These are phyloP conservation scores for Corella eumyota DNA, from an alignment of 23 tunicate species.

Conservation along the genomic window DNA sequence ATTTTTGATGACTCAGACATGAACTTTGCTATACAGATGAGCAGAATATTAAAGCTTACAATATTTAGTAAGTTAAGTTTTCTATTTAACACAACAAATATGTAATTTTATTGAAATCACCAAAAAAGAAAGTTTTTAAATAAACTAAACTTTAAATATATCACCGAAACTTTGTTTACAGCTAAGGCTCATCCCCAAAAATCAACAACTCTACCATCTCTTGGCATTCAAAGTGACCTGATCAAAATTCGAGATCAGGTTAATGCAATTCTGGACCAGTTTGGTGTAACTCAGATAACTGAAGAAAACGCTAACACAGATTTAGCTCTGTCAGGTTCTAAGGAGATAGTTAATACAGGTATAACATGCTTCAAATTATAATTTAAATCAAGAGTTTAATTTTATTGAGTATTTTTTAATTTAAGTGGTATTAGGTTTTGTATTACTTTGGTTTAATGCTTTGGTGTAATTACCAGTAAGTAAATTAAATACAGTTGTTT, in stretches of 20 bases:
- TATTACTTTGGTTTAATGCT: too few species aligned
- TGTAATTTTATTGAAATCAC: neutral
- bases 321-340: neutral
- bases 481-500: too few species aligned
- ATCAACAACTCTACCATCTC: neutral
- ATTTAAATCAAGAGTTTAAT: too few species aligned
- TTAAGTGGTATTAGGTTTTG: too few species aligned
- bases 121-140: neutral
- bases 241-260: conserved; percentile 59
- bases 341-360: too few species aligned
- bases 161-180: conserved; percentile 1
- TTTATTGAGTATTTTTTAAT: too few species aligned
- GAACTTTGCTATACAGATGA: conserved; percentile 78
- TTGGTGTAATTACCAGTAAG: too few species aligned
- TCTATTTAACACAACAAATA: too few species aligned
- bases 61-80: conserved; percentile 36
- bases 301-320: neutral
- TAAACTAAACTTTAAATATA: neutral
- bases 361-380: too few species aligned
- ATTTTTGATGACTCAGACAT: conserved; percentile 95
- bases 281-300: conserved; percentile 3
- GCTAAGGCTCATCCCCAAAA: conserved; percentile 38
- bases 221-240: conserved; percentile 25
- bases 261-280: conserved; percentile 43
- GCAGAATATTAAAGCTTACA: conserved; percentile 67